Base-by-base conservation (phyloP, 2,797 vertebrate species). In the Odontamblyopus rebecca region DNA sequence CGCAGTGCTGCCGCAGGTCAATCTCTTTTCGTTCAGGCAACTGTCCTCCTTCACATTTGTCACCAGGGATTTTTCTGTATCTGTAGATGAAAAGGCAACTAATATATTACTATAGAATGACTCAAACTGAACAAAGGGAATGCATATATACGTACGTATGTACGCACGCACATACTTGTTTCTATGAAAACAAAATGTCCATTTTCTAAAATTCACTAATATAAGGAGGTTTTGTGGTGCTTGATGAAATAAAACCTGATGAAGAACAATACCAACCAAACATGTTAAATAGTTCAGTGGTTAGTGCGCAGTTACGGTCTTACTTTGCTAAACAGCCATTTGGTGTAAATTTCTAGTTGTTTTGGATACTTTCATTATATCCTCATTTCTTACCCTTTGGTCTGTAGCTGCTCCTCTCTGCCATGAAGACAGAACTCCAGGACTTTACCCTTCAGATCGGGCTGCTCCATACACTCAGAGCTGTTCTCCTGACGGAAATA, bases 51-150 rank as follows among this genome's bases (percentile, higher is more conserved):
- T 89, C 86, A 86, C 97, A 99, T 84, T 93, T 96, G 83, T 99
- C 97, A 73, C 97, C 97, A 0, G 97, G 96, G 88, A 99, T 98
- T 82, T 96, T 98, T 78, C 97, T 94, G 68, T 98, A 99, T 60
- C 97, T 99, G 88, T 41, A 56, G 70, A 85, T 3, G 64, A 69
- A 2, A 19, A 18, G 30, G 8, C 1, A 68, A 16, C 16, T 13
- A 76, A 18, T 60, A 29, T 1, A 13, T 27, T 16, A 61, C 13
- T 30, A 18, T 16, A 61, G 32, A 35, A 16, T 11, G 18, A 62
- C 19, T 38, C 8, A 35, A 62, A 15, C 12, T 44, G 11, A 44
- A 32, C 13, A 61, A 61, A 23, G 23, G 23, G 23, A 23, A 23
- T 23, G 23, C 23, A 23, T 23, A 23, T 23, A 23, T 23, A 23